Percentiles rank a stretch among this genome's conserved stretches.
Conservation (phyloP, 2,113 vertebrate genomes). For the Drymodes brunneopygia region DNA sequence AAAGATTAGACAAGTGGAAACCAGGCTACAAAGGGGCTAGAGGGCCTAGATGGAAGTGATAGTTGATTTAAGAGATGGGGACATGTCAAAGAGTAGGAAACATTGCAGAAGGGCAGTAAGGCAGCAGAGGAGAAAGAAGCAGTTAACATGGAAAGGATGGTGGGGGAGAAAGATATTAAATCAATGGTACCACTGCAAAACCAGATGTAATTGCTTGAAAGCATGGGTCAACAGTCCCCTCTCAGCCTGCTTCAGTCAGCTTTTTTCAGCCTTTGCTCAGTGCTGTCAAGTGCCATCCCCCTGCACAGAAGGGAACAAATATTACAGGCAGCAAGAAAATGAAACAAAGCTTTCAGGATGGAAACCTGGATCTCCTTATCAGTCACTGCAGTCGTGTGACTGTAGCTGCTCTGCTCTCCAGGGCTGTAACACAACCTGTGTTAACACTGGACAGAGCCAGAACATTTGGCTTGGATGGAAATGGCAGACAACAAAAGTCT, state of each 20-base stretch:
- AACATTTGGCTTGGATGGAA: neutral
- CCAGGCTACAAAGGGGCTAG: neutral
- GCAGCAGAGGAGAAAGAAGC: neutral
- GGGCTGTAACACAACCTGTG: neutral
- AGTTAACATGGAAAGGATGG: neutral
- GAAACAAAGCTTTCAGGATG: neutral
- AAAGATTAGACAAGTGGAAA: slow-evolving; percentile 23
- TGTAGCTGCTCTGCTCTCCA: neutral
- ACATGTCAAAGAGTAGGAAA: neutral
- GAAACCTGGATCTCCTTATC: neutral
- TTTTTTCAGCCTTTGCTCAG: neutral
- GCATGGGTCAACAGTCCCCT: neutral
- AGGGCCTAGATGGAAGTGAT: neutral
- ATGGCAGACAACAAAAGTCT: neutral
- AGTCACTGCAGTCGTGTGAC: neutral
- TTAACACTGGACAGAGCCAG: neutral
- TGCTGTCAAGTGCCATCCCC: neutral
- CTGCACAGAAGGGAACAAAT: neutral
- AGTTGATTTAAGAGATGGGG: slow-evolving; percentile 4
- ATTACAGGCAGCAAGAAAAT: neutral
- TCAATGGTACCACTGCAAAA: neutral
- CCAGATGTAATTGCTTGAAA: neutral
- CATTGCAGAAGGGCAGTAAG: neutral
- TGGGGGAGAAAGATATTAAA: neutral
- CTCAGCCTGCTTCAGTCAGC: neutral